Evolutionary conservation across 2,113 vertebrate genomes (phyloP), one percentile per base, ranked within the genome.

Genomic region (Dendrocopos noguchii): DNA sequence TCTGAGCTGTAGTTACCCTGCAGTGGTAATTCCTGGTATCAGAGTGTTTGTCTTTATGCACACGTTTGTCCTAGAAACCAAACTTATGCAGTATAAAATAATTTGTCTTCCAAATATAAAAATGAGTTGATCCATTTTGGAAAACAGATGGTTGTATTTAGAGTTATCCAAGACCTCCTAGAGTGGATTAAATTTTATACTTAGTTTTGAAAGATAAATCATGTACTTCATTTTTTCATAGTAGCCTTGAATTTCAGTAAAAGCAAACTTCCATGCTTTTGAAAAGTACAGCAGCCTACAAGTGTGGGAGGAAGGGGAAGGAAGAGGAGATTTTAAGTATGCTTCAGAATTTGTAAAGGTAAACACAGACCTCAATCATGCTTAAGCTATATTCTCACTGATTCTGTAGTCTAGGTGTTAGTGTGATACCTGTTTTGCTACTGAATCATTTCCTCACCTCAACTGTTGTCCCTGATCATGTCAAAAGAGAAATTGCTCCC

Each of bases 201-300:
- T 60, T 66, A 4, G n/a, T 67, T 90, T 85, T 83, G 57, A 80
- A 87, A 52, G 21, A 53, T 12, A 7, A 84, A 34, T 59, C 3
- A 4, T 73, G 70, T 29, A 12, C 44, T 21, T 74, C 4, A 36
- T 50, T 86, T 91, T 50, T 70, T 87, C 42, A 15, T 66, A 64
- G 80, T 75, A 89, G 82, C 90, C 88, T 93, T 93, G 83, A 77
- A 88, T 70, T 79, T 83, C 75, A 73, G 73, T 70, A 60, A 64
- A 90, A 92, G 67, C 50, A 67, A 71, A 63, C 1, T 1, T 76
- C 46, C 22, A 24, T 91, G 55, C 67, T 94, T 91, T 88, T 61
- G 21, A 56, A 31, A 82, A 91, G 64, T 77, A 56, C 68, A 89
- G 60, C 87, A 83, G 87, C 74, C 15, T 36, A 61, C 60, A 64